Evolutionary conservation across 2,797 vertebrate genomes (phyloP), one percentile per base, ranked within the genome.

Genomic region (Spondyliosoma cantharus): DNA sequence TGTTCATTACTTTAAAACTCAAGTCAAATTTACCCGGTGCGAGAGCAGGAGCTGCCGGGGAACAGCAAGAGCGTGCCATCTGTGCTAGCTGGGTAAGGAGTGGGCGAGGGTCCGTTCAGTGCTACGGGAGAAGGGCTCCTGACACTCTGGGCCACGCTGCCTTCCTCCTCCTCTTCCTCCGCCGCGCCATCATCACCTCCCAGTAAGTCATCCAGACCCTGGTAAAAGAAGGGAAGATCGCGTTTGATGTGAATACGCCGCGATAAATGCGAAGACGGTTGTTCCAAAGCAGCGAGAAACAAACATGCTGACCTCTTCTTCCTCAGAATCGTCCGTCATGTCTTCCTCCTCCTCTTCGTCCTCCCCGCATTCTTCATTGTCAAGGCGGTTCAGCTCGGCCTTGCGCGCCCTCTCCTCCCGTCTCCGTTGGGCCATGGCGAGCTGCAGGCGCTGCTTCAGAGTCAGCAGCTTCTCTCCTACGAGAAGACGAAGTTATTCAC

Each of bases 351-450:
- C 93, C 86, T 94, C 93, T 67, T 97, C 97, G 0, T 97, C 97
- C 0, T 97, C 97, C 16, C 92, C 95, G 68, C 96, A 94, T 3
- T 98, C 97, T 89, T 99, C 98, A 12, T 99, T 98, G 93, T 99
- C 98, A 2, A 99, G 93, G 49, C 95, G 95, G 64, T 95, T 92
- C 29, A 99, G 87, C 0, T 96, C 97, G 0, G 96, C 96, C 17
- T 96, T 94, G 75, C 97, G 97, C 0, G 90, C 95, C 19, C 98
- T 91, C 57, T 98, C 98, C 92, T 97, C 97, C 19, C 79, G 91
- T 66, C 98, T 93, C 58, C 96, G 96, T 7, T 95, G 93, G 37
- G 97, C 97, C 98, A 99, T 99, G 87, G 97, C 97, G 74, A 96
- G 93, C 93, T 97, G 97, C 12, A 99, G 95, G 64, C 97, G 97